These are phyloP conservation scores for Drymodes brunneopygia DNA, from an alignment of 2,113 vertebrate species.

Conservation along the genomic window DNA sequence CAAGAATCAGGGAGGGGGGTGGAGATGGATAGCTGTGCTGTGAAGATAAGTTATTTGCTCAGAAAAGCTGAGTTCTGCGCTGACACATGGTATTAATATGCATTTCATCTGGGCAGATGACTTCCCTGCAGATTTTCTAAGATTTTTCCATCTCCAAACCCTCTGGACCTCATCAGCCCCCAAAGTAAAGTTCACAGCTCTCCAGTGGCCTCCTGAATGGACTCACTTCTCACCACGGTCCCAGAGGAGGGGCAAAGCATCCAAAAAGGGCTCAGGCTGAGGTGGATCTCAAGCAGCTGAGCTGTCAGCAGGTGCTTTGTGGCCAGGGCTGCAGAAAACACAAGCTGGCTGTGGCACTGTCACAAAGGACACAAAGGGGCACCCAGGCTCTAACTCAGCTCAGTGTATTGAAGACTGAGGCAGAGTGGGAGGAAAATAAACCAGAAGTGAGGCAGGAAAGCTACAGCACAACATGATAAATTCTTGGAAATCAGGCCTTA, in stretches of 20 bases:
- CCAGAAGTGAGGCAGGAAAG: neutral
- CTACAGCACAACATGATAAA: neutral
- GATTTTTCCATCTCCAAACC: neutral
- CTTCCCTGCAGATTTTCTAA: neutral
- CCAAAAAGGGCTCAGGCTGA: neutral
- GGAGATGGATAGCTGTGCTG: neutral
- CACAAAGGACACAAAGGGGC: neutral
- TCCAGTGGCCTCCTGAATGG: neutral
- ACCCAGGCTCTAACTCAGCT: neutral
- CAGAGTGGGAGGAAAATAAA: neutral
- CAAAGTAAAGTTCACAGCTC: neutral
- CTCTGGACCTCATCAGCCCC: neutral
- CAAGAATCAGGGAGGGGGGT: neutral
- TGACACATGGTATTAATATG: neutral
- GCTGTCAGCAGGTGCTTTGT: neutral
- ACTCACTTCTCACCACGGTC: neutral
- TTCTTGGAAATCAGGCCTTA: constrained; percentile 6
- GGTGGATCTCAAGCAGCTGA: neutral
- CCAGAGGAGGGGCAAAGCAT: neutral
- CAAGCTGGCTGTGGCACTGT: neutral
- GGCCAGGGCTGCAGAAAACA: neutral
- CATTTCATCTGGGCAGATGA: neutral
- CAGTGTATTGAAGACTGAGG: neutral
- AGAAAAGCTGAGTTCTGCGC: neutral
- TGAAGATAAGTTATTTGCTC: neutral